phyloP scores from a whole-genome alignment of 2,113 vertebrate genomes.

The Microcebus murinus region DNA sequence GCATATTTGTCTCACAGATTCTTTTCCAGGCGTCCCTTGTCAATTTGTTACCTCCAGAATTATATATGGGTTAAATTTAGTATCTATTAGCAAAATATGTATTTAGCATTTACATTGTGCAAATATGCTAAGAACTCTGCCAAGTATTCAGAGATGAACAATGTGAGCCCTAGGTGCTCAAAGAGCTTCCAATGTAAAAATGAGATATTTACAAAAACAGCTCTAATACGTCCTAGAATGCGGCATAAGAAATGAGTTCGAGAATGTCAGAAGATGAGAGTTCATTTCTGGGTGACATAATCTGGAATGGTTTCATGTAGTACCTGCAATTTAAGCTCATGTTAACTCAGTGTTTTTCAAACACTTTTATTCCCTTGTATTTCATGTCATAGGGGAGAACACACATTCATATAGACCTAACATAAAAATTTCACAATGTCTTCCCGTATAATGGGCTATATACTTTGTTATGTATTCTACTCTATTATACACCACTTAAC shows the following conservation, averaged over 20 bases:
- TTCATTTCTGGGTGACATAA: neutral
- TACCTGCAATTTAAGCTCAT: neutral
- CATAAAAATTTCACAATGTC: constrained; percentile 6
- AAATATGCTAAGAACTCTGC: neutral
- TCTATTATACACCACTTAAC: neutral
- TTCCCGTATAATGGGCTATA: neutral
- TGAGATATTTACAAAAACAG: neutral
- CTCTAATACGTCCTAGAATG: neutral
- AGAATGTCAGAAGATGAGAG: too few relatives aligned
- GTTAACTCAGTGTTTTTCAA: neutral
- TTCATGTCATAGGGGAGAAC: neutral
- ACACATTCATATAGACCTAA: neutral
- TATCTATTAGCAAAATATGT: constrained; percentile 28
- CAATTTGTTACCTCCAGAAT: constrained; percentile 18
- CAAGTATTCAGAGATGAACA: neutral
- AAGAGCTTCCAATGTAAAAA: neutral
- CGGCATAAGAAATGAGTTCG: neutral
- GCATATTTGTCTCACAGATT: neutral
- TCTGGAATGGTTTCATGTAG: neutral
- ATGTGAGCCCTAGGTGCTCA: neutral
- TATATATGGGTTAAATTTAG: constrained; percentile 21
- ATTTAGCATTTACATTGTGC: neutral
- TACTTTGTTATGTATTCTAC: neutral
- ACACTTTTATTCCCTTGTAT: neutral
- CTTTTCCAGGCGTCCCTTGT: neutral